Evolutionary conservation across 2,113 vertebrate genomes (phyloP).

Genomic region (Ardeotis arabs): DNA sequence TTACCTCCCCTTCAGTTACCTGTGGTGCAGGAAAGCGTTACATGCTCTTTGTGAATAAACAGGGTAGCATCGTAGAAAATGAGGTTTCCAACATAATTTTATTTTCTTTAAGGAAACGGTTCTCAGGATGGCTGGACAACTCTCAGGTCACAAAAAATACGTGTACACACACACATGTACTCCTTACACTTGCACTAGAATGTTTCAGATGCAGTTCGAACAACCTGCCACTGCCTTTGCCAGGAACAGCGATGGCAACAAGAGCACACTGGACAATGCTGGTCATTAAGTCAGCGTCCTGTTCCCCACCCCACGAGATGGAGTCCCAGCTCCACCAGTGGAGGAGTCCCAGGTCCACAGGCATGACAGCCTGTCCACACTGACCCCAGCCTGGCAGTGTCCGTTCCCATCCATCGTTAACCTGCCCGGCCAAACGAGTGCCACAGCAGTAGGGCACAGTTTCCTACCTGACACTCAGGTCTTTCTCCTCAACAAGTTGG

Average conservation of each 20-base stretch:
- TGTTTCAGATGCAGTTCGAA: rapidly evolving
- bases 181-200: background rate
- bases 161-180: rapidly evolving
- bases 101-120: background rate
- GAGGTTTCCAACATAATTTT: background rate
- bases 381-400: background rate
- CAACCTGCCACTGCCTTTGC: rapidly evolving
- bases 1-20: background rate
- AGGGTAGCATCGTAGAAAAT: background rate
- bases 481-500: background rate
- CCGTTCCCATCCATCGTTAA: background rate
- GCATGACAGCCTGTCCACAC: background rate
- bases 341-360: background rate
- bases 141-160: background rate
- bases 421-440: background rate
- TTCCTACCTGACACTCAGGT: background rate
- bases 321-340: background rate
- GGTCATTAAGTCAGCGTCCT: background rate
- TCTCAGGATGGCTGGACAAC: background rate
- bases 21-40: background rate
- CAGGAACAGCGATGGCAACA: too few species aligned
- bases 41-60: background rate
- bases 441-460: background rate
- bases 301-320: background rate
- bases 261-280: background rate